These are phyloP conservation scores for Palloptera scutellata DNA, from an alignment of 2,888 invertebrate species.

Conservation along the genomic window DNA sequence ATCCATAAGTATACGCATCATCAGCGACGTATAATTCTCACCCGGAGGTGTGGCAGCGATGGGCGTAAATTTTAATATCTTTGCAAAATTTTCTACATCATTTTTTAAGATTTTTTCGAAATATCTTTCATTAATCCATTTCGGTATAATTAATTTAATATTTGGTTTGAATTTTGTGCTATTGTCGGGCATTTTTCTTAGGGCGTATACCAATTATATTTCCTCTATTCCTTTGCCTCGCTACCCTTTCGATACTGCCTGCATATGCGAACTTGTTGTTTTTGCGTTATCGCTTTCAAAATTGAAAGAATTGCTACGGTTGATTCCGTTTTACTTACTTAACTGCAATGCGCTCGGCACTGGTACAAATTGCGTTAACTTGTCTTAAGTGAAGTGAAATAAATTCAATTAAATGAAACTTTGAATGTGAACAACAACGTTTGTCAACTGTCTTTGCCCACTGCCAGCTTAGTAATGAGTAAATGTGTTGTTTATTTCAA, in stretches of 20 bases:
- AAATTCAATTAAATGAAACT: no score
- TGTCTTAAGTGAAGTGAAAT: not conserved
- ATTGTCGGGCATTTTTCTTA: conserved; percentile 38
- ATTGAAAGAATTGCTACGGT: no score
- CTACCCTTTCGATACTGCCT: no score
- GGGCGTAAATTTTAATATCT: conserved; percentile 51
- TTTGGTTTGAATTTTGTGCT: conserved; percentile 28
- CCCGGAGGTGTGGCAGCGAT: conserved; percentile 57
- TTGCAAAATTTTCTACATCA: conserved; percentile 49
- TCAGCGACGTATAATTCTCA: conserved; percentile 59
- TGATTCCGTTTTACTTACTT: no score
- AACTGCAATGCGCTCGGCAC: no score
- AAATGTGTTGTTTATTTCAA: conserved; percentile 6
- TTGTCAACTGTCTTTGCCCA: not conserved
- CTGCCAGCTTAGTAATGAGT: not conserved
- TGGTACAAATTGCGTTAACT: not conserved
- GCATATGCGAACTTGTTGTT: no score
- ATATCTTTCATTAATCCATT: conserved; percentile 54
- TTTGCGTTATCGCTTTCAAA: no score
- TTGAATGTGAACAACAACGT: no score
- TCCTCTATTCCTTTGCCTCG: no score
- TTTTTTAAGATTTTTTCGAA: conserved; percentile 53
- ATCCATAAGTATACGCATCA: conserved; percentile 57
- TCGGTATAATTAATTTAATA: conserved; percentile 46
- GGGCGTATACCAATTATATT: not conserved